Evolutionary conservation across 2,888 invertebrate genomes (phyloP).

Genomic region (Pseudeuparius sepicola): DNA sequence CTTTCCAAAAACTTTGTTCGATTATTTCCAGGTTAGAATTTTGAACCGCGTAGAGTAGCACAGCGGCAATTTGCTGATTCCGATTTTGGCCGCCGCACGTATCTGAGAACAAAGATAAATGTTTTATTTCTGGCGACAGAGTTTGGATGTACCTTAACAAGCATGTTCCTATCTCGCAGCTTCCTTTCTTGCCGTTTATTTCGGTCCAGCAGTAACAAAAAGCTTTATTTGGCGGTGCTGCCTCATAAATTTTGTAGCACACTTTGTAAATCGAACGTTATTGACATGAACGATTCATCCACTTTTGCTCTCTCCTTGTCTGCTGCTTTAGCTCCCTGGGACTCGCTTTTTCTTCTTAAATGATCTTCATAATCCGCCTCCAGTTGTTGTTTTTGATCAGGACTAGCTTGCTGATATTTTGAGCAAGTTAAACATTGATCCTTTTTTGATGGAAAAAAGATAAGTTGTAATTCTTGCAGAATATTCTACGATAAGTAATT

Average conservation of each 20-base stretch:
- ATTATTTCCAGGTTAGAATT: no score
- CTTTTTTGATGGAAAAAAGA: constrained; percentile 6
- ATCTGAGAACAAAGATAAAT: constrained; percentile 1
- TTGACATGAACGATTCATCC: constrained; percentile 23
- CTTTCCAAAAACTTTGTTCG: constrained; percentile 14
- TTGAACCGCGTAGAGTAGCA: constrained; percentile 3
- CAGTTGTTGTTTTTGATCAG: constrained; percentile 3
- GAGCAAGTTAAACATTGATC: constrained; percentile 9
- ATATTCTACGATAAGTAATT: constrained; percentile 21
- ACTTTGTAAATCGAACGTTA: constrained; percentile 26
- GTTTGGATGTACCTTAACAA: constrained; percentile 17
- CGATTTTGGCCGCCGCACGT: constrained; percentile 4
- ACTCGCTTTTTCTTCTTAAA: constrained; percentile 9
- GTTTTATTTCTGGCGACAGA: constrained; percentile 9
- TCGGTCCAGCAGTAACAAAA: constrained; percentile 28
- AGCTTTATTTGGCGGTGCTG: constrained; percentile 26
- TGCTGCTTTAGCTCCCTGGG: constrained; percentile 17
- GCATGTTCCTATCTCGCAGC: constrained; percentile 28
- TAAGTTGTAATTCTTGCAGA: constrained; percentile 19
- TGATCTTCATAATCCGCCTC: constrained; percentile 10
- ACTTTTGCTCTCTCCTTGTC: constrained; percentile 21
- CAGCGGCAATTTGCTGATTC: constrained; percentile 5
- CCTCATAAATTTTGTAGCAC: constrained; percentile 30
- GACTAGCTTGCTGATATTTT: constrained; percentile 7
- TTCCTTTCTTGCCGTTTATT: constrained; percentile 29